Evolutionary conservation across 2,113 vertebrate genomes (phyloP).

Genomic region (Lepus europaeus): DNA sequence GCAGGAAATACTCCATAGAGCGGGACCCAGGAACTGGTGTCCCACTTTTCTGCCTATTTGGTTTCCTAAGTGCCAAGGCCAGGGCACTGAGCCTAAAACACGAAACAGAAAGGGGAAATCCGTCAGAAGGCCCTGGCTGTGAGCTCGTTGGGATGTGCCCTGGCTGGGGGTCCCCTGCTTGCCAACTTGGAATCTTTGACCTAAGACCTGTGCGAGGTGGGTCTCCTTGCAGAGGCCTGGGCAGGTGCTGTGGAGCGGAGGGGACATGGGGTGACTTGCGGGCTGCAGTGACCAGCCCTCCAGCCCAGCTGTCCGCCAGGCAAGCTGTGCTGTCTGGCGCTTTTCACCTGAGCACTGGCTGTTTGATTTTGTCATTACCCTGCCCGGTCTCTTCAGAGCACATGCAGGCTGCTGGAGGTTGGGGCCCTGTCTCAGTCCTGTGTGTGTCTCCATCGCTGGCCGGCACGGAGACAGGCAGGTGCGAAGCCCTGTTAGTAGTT

Average conservation of each 20-base stretch:
- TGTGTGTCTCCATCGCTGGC: neutral
- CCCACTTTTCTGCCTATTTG: neutral
- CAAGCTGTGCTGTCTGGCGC: neutral
- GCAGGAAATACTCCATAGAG: neutral
- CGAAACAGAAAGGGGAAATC: neutral
- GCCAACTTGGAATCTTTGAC: neutral
- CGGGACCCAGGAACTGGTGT: neutral
- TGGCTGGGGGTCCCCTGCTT: neutral
- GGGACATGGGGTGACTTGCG: no score
- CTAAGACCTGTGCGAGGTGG: neutral
- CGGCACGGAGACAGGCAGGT: no score
- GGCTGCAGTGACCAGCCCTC: no score
- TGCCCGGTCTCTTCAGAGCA: neutral
- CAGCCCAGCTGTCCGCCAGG: rapidly evolving
- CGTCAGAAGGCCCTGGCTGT: neutral
- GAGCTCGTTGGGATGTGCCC: neutral
- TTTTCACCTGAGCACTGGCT: neutral
- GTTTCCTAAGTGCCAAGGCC: neutral
- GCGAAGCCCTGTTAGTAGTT: neutral
- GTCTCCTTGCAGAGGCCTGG: neutral
- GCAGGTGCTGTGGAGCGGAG: neutral
- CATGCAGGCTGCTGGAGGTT: neutral
- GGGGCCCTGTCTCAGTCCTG: neutral
- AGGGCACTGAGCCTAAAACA: neutral
- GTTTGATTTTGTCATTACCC: neutral